phyloP scores from a whole-genome alignment of 1,140 invertebrate species.

The Penaeus indicus region DNA sequence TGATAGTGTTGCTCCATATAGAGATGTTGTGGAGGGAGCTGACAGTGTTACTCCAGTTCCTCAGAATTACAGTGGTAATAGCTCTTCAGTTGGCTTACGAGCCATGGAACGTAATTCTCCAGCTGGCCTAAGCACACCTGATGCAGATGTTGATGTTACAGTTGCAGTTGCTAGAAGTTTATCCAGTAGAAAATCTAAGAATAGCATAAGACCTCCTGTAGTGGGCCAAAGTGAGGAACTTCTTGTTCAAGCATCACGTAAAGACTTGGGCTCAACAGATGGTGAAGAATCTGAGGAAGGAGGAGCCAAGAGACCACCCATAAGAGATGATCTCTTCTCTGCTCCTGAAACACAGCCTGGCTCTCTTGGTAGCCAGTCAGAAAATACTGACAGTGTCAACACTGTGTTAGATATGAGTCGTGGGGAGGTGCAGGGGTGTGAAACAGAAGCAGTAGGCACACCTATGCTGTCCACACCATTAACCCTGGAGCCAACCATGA shows the following conservation, averaged over 20 bases:
- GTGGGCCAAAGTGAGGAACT: conserved; percentile 57
- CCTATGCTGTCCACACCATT: neutral
- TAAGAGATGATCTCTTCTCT: neutral
- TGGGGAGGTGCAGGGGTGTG: conserved; percentile 57
- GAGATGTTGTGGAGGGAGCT: conserved; percentile 54
- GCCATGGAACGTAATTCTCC: conserved; percentile 52
- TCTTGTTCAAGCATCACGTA: conserved; percentile 19
- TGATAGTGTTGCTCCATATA: conserved; percentile 9
- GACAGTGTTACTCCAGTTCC: conserved; percentile 11
- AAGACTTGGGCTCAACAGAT: conserved; percentile 58
- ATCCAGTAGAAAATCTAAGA: neutral
- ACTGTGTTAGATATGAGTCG: conserved; percentile 54
- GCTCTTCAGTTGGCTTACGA: neutral
- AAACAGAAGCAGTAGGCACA: conserved; percentile 40
- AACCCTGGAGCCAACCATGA: neutral
- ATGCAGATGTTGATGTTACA: conserved; percentile 46
- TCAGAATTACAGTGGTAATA: conserved; percentile 11
- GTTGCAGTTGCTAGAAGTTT: neutral
- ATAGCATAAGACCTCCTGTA: conserved; percentile 39
- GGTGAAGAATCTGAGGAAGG: conserved; percentile 57
- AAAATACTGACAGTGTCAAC: conserved; percentile 56
- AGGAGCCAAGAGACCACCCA: neutral
- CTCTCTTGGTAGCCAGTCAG: conserved; percentile 55
- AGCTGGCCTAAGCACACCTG: conserved; percentile 53
- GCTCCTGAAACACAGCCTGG: conserved; percentile 37